Percentiles rank a stretch among this genome's conserved stretches.
These are phyloP conservation scores for Eueremaeus valkanovi DNA, from an alignment of 2,888 invertebrate genomes.

Conservation along the genomic window DNA sequence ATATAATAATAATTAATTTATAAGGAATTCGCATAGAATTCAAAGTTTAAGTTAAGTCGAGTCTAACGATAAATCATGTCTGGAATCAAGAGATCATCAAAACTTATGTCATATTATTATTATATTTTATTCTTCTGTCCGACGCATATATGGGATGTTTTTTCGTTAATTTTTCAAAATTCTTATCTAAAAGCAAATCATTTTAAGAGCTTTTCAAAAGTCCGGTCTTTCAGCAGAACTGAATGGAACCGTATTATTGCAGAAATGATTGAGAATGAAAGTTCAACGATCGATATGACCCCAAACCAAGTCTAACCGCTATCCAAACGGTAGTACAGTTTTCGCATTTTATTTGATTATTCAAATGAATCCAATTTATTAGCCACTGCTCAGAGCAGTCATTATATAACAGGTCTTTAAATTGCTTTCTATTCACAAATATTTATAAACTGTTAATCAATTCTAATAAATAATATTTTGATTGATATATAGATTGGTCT, in stretches of 20 bases:
- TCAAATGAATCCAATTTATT: background rate
- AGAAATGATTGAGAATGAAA: background rate
- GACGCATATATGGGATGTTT: too few relatives aligned
- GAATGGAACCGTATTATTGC: background rate
- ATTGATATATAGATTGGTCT: too few relatives aligned
- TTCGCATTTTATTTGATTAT: background rate
- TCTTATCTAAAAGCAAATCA: background rate
- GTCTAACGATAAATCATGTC: too few relatives aligned
- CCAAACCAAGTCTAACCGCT: background rate
- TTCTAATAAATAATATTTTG: too few relatives aligned
- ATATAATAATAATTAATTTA: too few relatives aligned
- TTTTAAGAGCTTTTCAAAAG: background rate
- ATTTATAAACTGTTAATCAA: background rate
- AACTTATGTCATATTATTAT: too few relatives aligned
- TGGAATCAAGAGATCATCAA: too few relatives aligned
- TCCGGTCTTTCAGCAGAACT: background rate
- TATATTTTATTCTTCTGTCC: too few relatives aligned
- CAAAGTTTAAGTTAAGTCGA: too few relatives aligned
- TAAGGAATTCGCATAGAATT: too few relatives aligned
- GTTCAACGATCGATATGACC: conserved; percentile 23
- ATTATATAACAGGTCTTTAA: background rate
- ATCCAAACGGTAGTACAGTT: background rate
- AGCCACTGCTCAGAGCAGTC: background rate
- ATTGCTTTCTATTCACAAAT: background rate
- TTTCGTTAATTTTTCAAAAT: too few relatives aligned